Conservation (phyloP, 1,140 invertebrate species). For the Plodia interpunctella region DNA sequence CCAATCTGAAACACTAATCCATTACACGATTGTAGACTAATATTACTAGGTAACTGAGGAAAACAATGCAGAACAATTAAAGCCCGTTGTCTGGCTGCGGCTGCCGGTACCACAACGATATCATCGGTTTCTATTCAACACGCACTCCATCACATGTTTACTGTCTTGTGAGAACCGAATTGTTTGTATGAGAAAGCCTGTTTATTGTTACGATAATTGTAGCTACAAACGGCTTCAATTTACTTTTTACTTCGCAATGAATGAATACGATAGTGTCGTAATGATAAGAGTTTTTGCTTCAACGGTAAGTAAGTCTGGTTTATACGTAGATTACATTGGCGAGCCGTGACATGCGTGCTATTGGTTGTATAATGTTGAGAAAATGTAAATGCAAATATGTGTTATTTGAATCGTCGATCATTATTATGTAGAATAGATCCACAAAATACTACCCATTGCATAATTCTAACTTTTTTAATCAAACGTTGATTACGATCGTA, state of each 20-base stretch:
- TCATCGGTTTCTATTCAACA: conserved; percentile 27
- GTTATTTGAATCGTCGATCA: not conserved
- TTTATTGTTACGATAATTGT: conserved; percentile 48
- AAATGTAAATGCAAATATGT: not conserved
- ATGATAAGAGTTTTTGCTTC: conserved; percentile 1
- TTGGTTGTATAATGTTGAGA: conserved; percentile 1
- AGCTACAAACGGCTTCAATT: conserved; percentile 53
- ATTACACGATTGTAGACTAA: too few species aligned
- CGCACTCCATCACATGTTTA: conserved; percentile 33
- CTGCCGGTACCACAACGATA: conserved; percentile 11
- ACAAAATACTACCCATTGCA: not conserved
- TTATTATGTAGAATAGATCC: not conserved
- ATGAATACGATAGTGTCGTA: conserved; percentile 39
- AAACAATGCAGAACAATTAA: conserved; percentile 4
- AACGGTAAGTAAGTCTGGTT: conserved; percentile 1
- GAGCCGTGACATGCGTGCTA: not conserved
- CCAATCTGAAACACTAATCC: too few species aligned
- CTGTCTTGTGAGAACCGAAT: conserved; percentile 39
- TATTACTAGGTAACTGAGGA: not conserved
- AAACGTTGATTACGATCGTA: too few species aligned
- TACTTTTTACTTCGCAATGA: conserved; percentile 55
- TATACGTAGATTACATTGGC: not conserved
- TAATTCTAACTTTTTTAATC: not conserved
- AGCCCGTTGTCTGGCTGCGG: conserved; percentile 7
- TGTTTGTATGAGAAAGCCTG: conserved; percentile 45